Evolutionary conservation across 2,888 invertebrate genomes (phyloP).

Genomic region (Polymixis lichenea): DNA sequence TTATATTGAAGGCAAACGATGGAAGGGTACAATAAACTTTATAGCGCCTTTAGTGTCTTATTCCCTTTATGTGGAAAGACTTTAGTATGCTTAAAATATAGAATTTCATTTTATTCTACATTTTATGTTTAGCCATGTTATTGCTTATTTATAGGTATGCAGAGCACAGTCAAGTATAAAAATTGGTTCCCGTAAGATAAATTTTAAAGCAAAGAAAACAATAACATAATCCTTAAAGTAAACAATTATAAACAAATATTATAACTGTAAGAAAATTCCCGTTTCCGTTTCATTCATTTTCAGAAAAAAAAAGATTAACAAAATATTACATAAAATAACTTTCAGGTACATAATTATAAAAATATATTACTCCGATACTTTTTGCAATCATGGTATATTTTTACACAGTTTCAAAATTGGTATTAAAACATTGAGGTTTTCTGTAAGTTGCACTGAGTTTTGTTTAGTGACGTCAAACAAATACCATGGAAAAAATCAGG

Average conservation of each 20-base stretch:
- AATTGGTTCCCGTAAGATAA: neutral
- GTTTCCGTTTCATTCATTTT: neutral
- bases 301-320: neutral
- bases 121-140: slow-evolving; percentile 4
- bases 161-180: neutral
- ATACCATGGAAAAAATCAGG: no score
- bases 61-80: slow-evolving; percentile 12
- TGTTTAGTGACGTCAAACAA: no score
- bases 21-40: slow-evolving; percentile 56
- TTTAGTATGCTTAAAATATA: slow-evolving; percentile 19
- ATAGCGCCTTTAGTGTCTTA: slow-evolving; percentile 31
- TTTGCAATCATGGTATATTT: no score
- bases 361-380: no score
- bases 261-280: neutral
- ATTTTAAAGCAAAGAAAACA: neutral
- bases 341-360: neutral
- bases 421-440: no score
- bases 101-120: no score
- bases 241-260: neutral
- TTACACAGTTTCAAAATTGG: no score
- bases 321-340: no score
- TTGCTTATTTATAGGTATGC: slow-evolving; percentile 10
- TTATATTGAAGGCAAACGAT: slow-evolving; percentile 48
- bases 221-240: neutral
- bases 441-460: no score